Evolutionary conservation across 1,140 invertebrate species (phyloP).

Genomic region (Cherax quadricarinatus): DNA sequence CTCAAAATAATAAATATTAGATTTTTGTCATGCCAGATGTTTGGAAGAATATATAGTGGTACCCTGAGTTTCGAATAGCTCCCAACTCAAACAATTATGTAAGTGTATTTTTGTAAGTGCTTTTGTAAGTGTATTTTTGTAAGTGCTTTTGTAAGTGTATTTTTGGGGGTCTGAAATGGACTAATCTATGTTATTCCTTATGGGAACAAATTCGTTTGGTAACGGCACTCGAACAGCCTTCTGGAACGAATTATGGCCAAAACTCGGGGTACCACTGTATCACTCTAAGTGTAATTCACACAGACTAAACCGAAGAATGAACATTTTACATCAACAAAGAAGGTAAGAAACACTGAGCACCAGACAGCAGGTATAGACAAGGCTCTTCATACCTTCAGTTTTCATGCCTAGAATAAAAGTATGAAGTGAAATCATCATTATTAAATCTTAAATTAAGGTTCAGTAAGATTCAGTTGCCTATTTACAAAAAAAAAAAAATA

Average conservation of each 20-base stretch:
- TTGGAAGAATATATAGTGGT: neutral
- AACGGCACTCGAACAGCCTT: no score
- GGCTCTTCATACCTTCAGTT: neutral
- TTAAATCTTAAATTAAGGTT: neutral
- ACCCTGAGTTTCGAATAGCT: no score
- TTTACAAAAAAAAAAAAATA: neutral
- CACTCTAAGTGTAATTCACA: neutral
- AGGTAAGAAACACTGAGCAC: neutral
- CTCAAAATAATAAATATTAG: neutral
- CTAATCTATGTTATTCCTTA: no score
- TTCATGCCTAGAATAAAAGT: neutral
- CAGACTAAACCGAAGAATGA: neutral
- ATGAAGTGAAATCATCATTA: neutral
- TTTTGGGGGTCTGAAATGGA: no score
- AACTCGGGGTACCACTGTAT: no score
- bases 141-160: no score
- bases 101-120: no score
- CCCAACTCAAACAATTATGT: no score
- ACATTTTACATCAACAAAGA: neutral
- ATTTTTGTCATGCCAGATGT: neutral
- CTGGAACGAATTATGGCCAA: no score
- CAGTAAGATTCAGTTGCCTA: neutral
- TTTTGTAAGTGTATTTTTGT: no score
- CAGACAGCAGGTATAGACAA: neutral
- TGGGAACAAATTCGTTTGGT: no score